Evolutionary conservation across 1,140 invertebrate genomes (phyloP).

Genomic region (Drosophila elegans): DNA sequence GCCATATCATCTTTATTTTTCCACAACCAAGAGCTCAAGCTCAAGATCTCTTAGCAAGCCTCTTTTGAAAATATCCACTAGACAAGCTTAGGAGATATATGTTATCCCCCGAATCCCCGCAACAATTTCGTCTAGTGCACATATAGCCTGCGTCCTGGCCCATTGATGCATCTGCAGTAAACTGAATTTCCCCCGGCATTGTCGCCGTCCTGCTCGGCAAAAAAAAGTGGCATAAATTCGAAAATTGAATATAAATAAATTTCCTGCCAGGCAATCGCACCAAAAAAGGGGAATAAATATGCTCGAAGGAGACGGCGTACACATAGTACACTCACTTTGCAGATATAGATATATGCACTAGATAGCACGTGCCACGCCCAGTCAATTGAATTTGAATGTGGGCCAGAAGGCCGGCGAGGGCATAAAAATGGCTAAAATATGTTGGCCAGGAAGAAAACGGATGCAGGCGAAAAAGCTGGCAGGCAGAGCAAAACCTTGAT

Average conservation of each 20-base stretch:
- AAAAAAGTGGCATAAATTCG: slow-evolving; percentile 68
- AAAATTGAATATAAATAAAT: slow-evolving; percentile 83
- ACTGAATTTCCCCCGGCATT: slow-evolving; percentile 65
- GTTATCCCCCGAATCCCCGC: neutral
- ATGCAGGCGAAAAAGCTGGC: slow-evolving; percentile 7
- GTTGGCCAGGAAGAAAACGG: slow-evolving; percentile 27
- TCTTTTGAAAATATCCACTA: neutral
- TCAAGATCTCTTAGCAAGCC: neutral
- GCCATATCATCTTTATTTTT: neutral
- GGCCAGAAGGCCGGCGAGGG: neutral
- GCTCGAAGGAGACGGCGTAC: slow-evolving; percentile 30
- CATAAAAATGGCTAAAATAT: slow-evolving; percentile 56
- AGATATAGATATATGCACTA: slow-evolving; percentile 33
- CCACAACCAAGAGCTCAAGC: neutral
- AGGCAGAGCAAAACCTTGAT: slow-evolving; percentile 1
- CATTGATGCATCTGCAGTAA: slow-evolving; percentile 40
- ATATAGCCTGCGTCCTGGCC: slow-evolving; percentile 16
- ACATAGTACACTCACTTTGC: slow-evolving; percentile 7
- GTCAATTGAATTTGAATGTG: slow-evolving; percentile 70
- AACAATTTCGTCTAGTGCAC: slow-evolving; percentile 27
- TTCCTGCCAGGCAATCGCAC: slow-evolving; percentile 63
- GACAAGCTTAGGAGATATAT: too few species aligned
- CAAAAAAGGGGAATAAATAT: slow-evolving; percentile 61
- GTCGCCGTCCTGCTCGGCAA: slow-evolving; percentile 13
- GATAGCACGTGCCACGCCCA: slow-evolving; percentile 62